Conservation (phyloP, 2,888 invertebrate genomes). For the Apotomis capreana region DNA sequence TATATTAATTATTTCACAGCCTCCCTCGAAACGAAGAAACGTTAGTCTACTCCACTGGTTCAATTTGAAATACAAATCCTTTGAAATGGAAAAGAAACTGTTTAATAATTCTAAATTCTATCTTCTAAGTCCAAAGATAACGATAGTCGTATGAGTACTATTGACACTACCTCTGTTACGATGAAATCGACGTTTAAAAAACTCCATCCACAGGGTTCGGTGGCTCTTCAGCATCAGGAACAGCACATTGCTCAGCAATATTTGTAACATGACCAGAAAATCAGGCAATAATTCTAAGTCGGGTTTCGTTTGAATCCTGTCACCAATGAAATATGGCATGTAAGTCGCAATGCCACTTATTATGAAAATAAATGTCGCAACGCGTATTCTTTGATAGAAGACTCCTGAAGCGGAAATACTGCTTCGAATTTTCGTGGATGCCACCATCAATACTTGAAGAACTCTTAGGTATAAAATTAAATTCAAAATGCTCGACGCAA, state of each 20-base stretch:
- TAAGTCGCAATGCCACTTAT: slow-evolving; percentile 11
- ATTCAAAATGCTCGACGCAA: slow-evolving; percentile 6
- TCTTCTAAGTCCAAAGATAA: no score
- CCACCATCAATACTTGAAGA: slow-evolving; percentile 4
- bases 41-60: no score
- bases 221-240: slow-evolving; percentile 26
- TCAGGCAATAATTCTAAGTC: neutral
- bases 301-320: neutral
- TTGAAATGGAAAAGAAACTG: no score
- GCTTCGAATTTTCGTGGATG: slow-evolving; percentile 15
- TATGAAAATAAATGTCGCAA: slow-evolving; percentile 17
- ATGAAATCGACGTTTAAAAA: neutral
- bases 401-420: neutral
- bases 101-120: no score
- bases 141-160: no score
- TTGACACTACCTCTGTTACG: no score
- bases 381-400: slow-evolving; percentile 12
- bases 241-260: slow-evolving; percentile 10
- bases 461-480: slow-evolving; percentile 23
- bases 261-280: neutral
- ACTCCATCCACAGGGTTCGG: slow-evolving; percentile 23
- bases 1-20: no score
- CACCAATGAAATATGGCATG: neutral
- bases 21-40: no score
- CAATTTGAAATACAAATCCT: no score